These are phyloP conservation scores for Andricus quercusramuli DNA, from an alignment of 2,888 invertebrate species.

Conservation along the genomic window DNA sequence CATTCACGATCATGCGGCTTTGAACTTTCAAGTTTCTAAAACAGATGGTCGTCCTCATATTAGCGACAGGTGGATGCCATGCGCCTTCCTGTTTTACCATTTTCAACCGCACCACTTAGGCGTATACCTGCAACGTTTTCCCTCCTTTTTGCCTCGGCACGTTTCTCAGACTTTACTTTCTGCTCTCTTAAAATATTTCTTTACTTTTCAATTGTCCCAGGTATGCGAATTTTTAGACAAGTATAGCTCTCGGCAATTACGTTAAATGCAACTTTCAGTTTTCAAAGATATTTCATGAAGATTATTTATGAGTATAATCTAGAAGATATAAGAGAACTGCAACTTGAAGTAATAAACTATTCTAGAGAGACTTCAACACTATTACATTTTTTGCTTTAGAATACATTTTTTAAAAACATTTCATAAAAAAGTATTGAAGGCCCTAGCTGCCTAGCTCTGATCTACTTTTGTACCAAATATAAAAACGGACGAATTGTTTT, in stretches of 20 bases:
- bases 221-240: conserved; percentile 8
- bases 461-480: neutral
- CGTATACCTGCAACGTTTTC: conserved; percentile 25
- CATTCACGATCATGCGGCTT: conserved; percentile 19
- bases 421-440: neutral
- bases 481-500: neutral
- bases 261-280: neutral
- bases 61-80: conserved; percentile 33
- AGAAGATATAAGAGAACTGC: neutral
- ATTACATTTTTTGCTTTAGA: too few species aligned
- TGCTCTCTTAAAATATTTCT: conserved; percentile 1
- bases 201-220: neutral
- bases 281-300: neutral
- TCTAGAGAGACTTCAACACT: neutral
- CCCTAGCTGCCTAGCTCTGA: neutral
- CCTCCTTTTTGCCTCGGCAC: neutral
- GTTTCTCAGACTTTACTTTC: neutral
- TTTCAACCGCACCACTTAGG: conserved; percentile 8
- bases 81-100: conserved; percentile 33
- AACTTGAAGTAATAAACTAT: neutral
- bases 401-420: too few species aligned
- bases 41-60: conserved; percentile 32
- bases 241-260: neutral
- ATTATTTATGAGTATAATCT: neutral
- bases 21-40: conserved; percentile 34